Conservation (phyloP, 2,113 vertebrate species). For the Tragelaphus strepsiceros region DNA sequence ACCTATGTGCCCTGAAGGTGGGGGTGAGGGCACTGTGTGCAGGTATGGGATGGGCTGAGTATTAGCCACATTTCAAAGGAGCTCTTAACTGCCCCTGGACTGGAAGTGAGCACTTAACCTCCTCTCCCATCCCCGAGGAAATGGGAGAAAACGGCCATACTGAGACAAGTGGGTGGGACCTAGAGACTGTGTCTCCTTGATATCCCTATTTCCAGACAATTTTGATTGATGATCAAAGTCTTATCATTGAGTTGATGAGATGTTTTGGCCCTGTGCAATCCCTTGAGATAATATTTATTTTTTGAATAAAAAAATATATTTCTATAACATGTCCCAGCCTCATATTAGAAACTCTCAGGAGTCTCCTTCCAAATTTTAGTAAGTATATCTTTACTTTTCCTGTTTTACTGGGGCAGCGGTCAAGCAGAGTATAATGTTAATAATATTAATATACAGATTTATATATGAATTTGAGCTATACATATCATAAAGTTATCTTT, state of each 20-base stretch:
- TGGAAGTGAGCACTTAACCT: neutral
- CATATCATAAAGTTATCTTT: neutral
- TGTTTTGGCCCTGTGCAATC: neutral
- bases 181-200: neutral
- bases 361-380: neutral
- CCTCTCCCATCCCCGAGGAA: neutral
- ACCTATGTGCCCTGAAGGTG: neutral
- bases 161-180: neutral
- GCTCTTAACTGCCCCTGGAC: neutral
- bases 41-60: neutral
- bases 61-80: neutral
- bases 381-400: neutral
- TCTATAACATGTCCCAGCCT: neutral
- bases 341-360: neutral
- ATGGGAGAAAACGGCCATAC: neutral
- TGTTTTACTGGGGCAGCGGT: neutral
- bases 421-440: neutral
- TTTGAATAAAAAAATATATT: neutral
- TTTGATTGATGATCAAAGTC: neutral
- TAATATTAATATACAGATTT: neutral
- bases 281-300: neutral
- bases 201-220: neutral
- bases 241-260: neutral
- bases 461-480: neutral
- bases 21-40: fast-evolving